Evolutionary conservation across 2,888 invertebrate species (phyloP).

Genomic region (Cheilosia scutellata): DNA sequence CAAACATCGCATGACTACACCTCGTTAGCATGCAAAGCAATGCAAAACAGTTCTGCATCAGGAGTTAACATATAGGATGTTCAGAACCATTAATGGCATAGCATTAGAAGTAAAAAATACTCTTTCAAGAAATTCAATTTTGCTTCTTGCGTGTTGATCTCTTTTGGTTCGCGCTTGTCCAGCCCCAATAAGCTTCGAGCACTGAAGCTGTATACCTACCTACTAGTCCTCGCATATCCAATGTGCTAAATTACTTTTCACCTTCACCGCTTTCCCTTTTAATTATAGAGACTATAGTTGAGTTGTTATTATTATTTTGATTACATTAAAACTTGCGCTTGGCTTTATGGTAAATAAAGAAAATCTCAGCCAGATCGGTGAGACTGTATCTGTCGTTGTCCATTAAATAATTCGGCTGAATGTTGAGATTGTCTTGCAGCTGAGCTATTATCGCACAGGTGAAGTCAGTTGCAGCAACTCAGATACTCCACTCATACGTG

Average conservation of each 20-base stretch:
- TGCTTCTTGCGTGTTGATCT: constrained; percentile 49
- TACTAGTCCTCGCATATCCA: not conserved
- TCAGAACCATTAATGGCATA: constrained; percentile 36
- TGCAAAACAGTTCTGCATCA: constrained; percentile 54
- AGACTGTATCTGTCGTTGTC: too few relatives aligned
- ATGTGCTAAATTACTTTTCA: too few relatives aligned
- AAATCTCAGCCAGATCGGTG: too few relatives aligned
- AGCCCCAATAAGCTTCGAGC: constrained; percentile 46
- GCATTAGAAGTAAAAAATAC: not conserved
- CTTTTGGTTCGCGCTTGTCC: constrained; percentile 44
- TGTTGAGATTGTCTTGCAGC: too few relatives aligned
- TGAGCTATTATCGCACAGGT: too few relatives aligned
- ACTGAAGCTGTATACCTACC: not conserved
- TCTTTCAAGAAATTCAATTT: constrained; percentile 9
- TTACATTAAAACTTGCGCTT: too few relatives aligned
- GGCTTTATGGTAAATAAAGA: too few relatives aligned
- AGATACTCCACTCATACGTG: not conserved
- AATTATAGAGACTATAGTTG: too few relatives aligned
- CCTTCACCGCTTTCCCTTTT: too few relatives aligned
- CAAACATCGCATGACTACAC: constrained; percentile 47
- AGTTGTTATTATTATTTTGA: too few relatives aligned
- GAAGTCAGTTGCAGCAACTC: not conserved
- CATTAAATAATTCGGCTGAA: too few relatives aligned
- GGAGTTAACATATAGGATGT: constrained; percentile 29
- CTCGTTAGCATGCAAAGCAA: constrained; percentile 39